Evolutionary conservation across 2,797 vertebrate genomes (phyloP), one percentile per base, ranked within the genome.

Genomic region (Coccyzus lansbergi): DNA sequence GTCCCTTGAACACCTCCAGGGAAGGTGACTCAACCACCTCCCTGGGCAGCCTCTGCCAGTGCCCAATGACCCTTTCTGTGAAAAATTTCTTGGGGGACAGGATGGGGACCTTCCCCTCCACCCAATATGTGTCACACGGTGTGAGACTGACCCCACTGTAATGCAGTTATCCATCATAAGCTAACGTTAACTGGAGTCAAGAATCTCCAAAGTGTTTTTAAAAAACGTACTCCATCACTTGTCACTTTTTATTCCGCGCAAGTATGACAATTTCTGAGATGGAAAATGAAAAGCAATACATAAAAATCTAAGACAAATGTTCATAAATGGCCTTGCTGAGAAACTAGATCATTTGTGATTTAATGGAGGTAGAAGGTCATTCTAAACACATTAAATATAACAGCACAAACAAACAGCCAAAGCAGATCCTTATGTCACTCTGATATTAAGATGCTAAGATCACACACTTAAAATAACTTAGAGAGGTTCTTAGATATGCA

Each of bases 251-350:
- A 90, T 78, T 95, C 83, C 46, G 83, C 44, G 58, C 26, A 56
- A 81, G 58, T 63, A 53, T 5, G 33, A 53, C 63, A 24, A 83
- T 77, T 67, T 86, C 65, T 67, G 65, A 70, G 69, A 71, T 86
- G 53, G 74, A 63, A 88, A 81, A 68, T 34, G 93, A 88, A 94
- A 90, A 94, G 92, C 90, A 58, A 90, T 78, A 78, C 40, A 64
- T 62, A 86, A 86, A 86, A 86, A 64, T 51, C 65, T 42, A 58
- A 83, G 77, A 75, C 29, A 94, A 92, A 93, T 58, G 62, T 86
- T 86, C 83, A 75, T 75, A 88, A 95, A 93, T 81, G 59, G 58
- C 65, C 58, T 62, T 65, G 62, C 86, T 83, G 83, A 83, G 90
- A 88, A 94, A 81, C 53, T 56, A 71, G 62, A 83, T 86, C 77